Evolutionary conservation across 92 coral and sea anemone genomes (phyloP), one percentile per base, ranked within the genome.

Genomic region (Umimayanthus chanpuru): DNA sequence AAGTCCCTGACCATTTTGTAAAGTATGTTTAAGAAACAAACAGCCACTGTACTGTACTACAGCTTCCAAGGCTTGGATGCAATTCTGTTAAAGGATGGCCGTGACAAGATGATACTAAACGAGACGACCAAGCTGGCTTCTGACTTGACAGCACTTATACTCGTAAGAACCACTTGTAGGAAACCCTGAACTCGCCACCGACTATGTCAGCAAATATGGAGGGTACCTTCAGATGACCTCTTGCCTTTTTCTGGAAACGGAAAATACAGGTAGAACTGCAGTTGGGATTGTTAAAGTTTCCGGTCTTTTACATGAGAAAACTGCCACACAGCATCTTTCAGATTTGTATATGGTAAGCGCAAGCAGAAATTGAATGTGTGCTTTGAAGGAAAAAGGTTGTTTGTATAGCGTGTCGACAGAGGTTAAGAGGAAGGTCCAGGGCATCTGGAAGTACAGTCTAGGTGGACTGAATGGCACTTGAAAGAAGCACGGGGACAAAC

Each of bases 391-490:
- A 88, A 81, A 55, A 86, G 55, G 86, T 91, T 1, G 94, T 85
- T 21, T 91, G 91, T 70, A 89, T 91, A 36, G n/a, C 26, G 94
- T 64, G 94, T 88, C 1, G 94, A 91, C 21, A 85, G 94, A 9
- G 88, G 89, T 7, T 78, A 85, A 40, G 94, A 88, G 56, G 91
- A 91, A 30, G 81, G 86, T 14, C 94, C 94, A 2, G 77, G 84
- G 0, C 88, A 91, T 43, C 25, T 65, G 2, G 89, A 91, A 81
- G 93, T 91, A 14, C 93, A 91, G 36, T 91, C 89, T 72, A 84
- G 89, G 15, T 91, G 94, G 94, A 91, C 94, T 18, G 93, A 91
- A 77, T 81, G 87, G 53, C 90, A 88, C 86, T 14, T 91, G 30
- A 76, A n/a, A 71, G 50, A 85, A 30, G 47, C 79, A 40, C 88